phyloP scores from a whole-genome alignment of 2,888 invertebrate species.

The Tethea ocularis region DNA sequence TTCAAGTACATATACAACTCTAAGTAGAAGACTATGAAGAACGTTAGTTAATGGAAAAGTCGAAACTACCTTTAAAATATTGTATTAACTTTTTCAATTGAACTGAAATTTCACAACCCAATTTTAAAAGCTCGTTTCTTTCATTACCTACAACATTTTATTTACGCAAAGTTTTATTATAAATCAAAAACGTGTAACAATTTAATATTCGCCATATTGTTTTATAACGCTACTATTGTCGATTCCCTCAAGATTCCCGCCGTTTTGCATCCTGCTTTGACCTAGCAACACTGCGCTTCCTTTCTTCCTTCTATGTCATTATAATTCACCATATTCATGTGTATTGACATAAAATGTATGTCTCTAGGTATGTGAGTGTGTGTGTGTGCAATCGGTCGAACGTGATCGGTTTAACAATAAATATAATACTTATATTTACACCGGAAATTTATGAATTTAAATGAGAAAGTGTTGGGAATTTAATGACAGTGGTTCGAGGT shows the following conservation, averaged over 20 bases:
- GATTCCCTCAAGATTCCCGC: too few species aligned
- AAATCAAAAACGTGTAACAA: not conserved
- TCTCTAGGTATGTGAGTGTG: conserved; percentile 53
- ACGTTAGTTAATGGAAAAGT: too few species aligned
- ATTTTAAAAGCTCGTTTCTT: too few species aligned
- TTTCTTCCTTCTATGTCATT: not conserved
- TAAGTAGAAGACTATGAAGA: too few species aligned
- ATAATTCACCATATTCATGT: conserved; percentile 12
- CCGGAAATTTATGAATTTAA: conserved; percentile 84
- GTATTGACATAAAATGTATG: conserved; percentile 48
- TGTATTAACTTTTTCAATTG: too few species aligned
- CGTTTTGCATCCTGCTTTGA: conserved; percentile 1
- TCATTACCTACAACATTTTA: too few species aligned
- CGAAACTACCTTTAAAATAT: too few species aligned
- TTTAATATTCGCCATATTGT: not conserved
- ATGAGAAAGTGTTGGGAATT: conserved; percentile 83
- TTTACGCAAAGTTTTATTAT: too few species aligned
- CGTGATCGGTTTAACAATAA: conserved; percentile 70
- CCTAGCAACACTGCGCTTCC: conserved; percentile 8
- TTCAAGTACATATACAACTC: too few species aligned
- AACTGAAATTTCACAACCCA: too few species aligned
- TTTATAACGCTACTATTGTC: not conserved
- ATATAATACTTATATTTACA: conserved; percentile 65
- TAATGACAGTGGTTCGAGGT: conserved; percentile 73
- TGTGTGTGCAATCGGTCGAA: conserved; percentile 74